phyloP scores from a whole-genome alignment of 1,140 invertebrate genomes.

The Homalodisca vitripennis region DNA sequence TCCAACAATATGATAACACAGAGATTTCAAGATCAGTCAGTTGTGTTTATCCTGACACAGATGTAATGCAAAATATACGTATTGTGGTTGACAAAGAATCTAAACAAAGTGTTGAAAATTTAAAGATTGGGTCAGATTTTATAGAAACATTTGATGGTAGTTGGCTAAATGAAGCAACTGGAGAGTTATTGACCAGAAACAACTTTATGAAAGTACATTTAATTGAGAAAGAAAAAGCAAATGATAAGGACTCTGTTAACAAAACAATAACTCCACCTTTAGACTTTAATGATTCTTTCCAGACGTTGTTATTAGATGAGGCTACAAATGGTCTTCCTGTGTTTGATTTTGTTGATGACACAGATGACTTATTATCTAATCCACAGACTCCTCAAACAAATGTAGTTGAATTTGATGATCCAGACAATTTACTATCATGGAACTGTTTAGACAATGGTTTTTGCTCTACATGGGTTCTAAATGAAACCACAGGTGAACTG shows the following conservation, averaged over 20 bases:
- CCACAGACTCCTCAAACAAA: not conserved
- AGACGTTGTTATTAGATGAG: not conserved
- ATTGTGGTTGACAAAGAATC: too few species aligned
- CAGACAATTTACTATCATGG: not conserved
- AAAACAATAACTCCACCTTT: not conserved
- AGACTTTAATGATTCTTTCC: not conserved
- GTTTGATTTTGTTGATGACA: not conserved
- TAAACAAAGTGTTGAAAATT: too few species aligned
- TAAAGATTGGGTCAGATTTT: too few species aligned
- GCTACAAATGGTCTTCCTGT: too few species aligned
- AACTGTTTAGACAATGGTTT: not conserved
- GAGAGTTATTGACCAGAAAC: not conserved
- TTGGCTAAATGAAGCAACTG: slow-evolving; percentile 23
- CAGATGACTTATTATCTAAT: not conserved
- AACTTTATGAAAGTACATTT: not conserved
- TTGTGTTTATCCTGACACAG: too few species aligned
- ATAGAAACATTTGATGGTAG: too few species aligned
- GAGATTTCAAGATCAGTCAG: too few species aligned
- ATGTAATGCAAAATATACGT: too few species aligned
- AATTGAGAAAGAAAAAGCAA: not conserved
- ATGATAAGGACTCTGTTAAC: not conserved
- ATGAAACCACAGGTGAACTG: slow-evolving; percentile 23
- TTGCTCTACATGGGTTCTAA: not conserved
- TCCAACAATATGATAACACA: too few species aligned
- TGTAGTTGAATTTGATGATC: not conserved